A percentile compares a stretch with the other conserved stretches of the same genome.
These are phyloP conservation scores for Microtus richardsoni DNA, from an alignment of 2,113 vertebrate genomes.

Conservation along the genomic window DNA sequence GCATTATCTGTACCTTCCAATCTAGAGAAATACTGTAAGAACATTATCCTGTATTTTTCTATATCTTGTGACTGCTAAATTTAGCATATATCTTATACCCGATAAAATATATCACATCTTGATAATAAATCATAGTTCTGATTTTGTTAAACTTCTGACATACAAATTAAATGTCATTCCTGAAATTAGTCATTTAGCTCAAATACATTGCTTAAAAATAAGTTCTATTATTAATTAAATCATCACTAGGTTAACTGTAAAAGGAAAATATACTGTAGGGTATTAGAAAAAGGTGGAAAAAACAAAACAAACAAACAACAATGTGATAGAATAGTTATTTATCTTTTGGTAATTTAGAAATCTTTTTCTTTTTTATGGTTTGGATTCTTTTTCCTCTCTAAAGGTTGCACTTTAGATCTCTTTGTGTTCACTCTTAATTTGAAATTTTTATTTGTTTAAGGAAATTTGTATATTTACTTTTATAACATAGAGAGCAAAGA, in stretches of 20 bases:
- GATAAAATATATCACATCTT: not conserved
- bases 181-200: not conserved
- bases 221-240: not conserved
- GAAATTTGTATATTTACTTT: not conserved
- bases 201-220: not conserved
- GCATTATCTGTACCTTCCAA: not conserved
- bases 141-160: not conserved
- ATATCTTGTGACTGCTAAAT: not conserved
- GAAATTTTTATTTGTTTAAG: not conserved
- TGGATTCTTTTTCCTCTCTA: not conserved
- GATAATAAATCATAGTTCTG: not conserved
- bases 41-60: too few relatives aligned
- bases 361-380: not conserved
- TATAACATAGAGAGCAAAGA: not conserved
- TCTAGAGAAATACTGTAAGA: not conserved
- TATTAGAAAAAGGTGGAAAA: not conserved
- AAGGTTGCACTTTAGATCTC: not conserved
- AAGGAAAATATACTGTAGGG: too few relatives aligned
- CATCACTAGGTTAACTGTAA: too few relatives aligned
- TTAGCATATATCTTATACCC: not conserved
- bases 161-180: not conserved
- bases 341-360: not conserved
- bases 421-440: not conserved
- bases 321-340: not conserved
- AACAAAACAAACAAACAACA: not conserved